Conservation (phyloP, 2,888 invertebrate species). For the Amphipoea oculea region DNA sequence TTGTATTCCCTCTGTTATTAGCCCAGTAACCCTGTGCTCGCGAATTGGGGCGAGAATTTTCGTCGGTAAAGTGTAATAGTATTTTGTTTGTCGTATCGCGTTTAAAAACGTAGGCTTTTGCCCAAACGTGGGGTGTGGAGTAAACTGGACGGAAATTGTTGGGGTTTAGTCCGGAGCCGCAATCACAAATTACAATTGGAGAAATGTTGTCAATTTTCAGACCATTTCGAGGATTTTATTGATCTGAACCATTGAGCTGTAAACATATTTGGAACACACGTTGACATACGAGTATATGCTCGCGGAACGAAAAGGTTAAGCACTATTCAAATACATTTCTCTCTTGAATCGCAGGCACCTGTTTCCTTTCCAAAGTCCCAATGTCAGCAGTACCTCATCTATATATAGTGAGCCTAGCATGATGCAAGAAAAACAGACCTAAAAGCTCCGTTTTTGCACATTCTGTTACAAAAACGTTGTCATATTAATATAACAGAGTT, state of each 20-base stretch:
- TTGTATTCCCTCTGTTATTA: conserved; percentile 45
- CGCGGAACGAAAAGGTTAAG: neutral
- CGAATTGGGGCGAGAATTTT: conserved; percentile 74
- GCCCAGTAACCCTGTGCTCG: conserved; percentile 48
- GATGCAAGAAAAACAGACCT: neutral
- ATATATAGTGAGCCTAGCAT: neutral
- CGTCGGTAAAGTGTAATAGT: conserved; percentile 72
- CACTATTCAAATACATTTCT: conserved; percentile 5
- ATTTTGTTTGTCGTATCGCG: conserved; percentile 70
- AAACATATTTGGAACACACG: conserved; percentile 4
- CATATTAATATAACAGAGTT: too few relatives aligned
- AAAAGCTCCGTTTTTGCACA: neutral
- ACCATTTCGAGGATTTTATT: conserved; percentile 4
- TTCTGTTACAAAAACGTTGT: neutral
- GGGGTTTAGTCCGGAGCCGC: conserved; percentile 16
- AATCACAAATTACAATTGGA: conserved; percentile 25
- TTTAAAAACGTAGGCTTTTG: conserved; percentile 62
- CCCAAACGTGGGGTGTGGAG: conserved; percentile 38
- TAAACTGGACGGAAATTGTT: conserved; percentile 30
- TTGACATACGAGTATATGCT: conserved; percentile 6
- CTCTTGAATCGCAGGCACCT: conserved; percentile 10
- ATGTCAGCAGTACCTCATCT: conserved; percentile 1
- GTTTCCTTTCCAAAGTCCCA: neutral
- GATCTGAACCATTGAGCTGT: neutral
- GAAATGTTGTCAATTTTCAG: conserved; percentile 28